These are phyloP conservation scores for Elgonia sp. DNA, from an alignment of 2,888 invertebrate genomes.

Conservation along the genomic window DNA sequence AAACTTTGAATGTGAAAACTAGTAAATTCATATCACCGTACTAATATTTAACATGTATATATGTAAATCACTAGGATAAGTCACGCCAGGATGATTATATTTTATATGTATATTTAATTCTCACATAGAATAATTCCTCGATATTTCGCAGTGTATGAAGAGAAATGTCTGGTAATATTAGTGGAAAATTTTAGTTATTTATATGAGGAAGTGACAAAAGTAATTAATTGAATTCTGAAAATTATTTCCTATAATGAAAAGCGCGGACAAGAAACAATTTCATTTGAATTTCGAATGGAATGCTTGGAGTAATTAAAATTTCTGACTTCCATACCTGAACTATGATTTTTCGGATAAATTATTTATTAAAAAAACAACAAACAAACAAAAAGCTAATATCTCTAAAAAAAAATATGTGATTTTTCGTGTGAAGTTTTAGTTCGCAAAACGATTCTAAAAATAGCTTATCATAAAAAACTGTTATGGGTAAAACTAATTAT, in stretches of 20 bases:
- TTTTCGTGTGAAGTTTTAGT: too few species aligned
- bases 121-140: conserved; percentile 21
- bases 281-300: too few species aligned
- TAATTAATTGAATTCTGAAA: conserved; percentile 33
- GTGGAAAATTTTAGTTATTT: conserved; percentile 35
- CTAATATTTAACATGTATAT: conserved; percentile 23
- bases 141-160: conserved; percentile 2
- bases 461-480: background rate
- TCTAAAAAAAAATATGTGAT: too few species aligned
- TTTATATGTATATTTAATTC: conserved; percentile 46
- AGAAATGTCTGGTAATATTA: conserved; percentile 10
- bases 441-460: background rate
- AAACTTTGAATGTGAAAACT: conserved; percentile 11
- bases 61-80: conserved; percentile 33
- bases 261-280: too few species aligned
- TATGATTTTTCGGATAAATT: too few species aligned
- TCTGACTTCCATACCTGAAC: too few species aligned
- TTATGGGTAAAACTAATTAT: too few species aligned
- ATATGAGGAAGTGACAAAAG: conserved; percentile 82
- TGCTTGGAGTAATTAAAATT: too few species aligned
- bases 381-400: too few species aligned
- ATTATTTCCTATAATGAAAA: too few species aligned
- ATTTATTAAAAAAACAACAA: too few species aligned
- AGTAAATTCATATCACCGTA: conserved; percentile 16
- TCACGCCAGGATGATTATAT: conserved; percentile 40